Evolutionary conservation across 2,113 vertebrate genomes (phyloP).

Genomic region (Eclectus roratus): DNA sequence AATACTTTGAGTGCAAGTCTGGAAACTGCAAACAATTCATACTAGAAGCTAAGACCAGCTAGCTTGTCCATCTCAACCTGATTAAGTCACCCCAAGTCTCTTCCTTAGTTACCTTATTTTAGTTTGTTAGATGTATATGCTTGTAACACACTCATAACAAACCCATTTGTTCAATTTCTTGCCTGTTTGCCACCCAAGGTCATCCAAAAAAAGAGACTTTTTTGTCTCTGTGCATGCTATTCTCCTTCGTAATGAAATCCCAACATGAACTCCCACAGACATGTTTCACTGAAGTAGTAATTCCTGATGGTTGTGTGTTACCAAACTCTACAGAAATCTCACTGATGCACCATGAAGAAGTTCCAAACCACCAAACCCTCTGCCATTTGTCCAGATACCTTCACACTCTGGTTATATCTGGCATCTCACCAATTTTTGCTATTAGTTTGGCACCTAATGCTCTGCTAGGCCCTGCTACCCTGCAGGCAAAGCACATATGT

Average conservation of each 20-base stretch:
- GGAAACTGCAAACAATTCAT: background rate
- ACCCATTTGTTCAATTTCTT: background rate
- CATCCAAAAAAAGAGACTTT: background rate
- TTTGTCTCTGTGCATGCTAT: background rate
- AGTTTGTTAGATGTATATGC: background rate
- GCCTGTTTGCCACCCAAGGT: background rate
- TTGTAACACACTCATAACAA: background rate
- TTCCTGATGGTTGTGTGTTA: background rate
- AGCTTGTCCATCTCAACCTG: background rate
- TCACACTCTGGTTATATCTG: background rate
- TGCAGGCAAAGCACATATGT: background rate
- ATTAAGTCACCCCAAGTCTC: background rate
- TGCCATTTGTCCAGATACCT: background rate
- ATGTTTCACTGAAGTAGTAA: background rate
- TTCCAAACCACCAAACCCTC: background rate
- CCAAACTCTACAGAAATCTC: background rate
- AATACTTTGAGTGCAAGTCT: background rate
- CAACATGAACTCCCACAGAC: rapidly evolving
- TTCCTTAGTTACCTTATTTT: background rate
- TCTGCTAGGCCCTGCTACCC: background rate
- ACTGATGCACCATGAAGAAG: background rate
- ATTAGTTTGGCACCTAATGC: background rate
- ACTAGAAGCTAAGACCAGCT: background rate
- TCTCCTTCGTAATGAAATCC: background rate
- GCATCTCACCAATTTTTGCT: background rate